Base-by-base conservation (phyloP, 2,888 invertebrate genomes). In the Spodoptera littoralis region DNA sequence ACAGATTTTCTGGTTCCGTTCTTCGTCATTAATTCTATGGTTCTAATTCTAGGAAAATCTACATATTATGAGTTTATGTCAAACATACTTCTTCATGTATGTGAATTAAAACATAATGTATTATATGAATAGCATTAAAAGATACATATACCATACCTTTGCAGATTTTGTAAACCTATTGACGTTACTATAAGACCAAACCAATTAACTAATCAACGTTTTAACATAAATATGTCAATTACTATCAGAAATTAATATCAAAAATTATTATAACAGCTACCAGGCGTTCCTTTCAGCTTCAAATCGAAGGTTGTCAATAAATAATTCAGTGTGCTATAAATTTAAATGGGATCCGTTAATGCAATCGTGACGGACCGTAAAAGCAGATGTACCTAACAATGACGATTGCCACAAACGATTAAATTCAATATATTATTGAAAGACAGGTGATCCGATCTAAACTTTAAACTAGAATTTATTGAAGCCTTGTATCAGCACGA, bases 321-420 rank as follows among this genome's bases (percentile, higher is more conserved):
- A 62, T 65, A 57, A 65, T 75, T 65, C 58, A 65, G 70, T 64
- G 63, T 55, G 49, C 56, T 51, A 65, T 73, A 76, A 69, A 75
- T 76, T 76, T 71, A 68, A 78, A 66, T 73, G 68, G 56, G 53
- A 68, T 54, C 68, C 36, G 70, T 71, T 80, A 81, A 80, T 81
- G 81, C 42, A 77, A 64, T 80, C 79, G 79, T 80, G 79, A 80
- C 70, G 67, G 12, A 46, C 65, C 72, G 55, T 76, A 76, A 76
- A 70, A 74, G 79, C 66, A 74, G 79, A 76, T 76, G 73, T 50
- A 27, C 27, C 3, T 27, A 81, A 73, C 69, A 76, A 72, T 71
- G 63, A 71, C 56, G 69, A 73, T 69, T 55, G 55, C 4, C 55
- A 24, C 45, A 52, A 60, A 58, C 53, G 61, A 60, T 65, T 56